These are phyloP conservation scores for Pectinophora gossypiella DNA, from an alignment of 1,140 invertebrate genomes.

Conservation along the genomic window DNA sequence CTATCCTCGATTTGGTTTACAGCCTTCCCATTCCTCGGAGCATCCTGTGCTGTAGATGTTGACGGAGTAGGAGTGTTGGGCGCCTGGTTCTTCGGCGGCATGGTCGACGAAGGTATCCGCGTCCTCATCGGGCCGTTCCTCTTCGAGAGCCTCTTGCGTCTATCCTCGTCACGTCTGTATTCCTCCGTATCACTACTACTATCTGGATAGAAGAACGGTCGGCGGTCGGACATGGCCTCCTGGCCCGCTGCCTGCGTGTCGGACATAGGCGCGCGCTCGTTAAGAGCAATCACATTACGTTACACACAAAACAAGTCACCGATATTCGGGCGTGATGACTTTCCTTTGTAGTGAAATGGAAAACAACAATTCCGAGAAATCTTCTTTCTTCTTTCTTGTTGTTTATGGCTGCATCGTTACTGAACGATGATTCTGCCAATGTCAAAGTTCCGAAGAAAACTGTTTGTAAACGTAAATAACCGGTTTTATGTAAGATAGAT, in stretches of 20 bases:
- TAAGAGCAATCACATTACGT: conserved; percentile 58
- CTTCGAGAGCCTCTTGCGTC: conserved; percentile 59
- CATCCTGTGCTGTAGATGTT: conserved; percentile 51
- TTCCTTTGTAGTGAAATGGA: neutral
- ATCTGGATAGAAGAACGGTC: conserved; percentile 58
- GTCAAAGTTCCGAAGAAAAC: too few species aligned
- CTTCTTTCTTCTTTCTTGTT: too few species aligned
- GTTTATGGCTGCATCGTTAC: too few species aligned
- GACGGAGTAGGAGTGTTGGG: conserved; percentile 45
- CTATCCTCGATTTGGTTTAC: conserved; percentile 77
- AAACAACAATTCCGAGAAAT: neutral
- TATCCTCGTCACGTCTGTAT: conserved; percentile 55
- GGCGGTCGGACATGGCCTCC: conserved; percentile 60
- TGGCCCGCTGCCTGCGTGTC: conserved; percentile 53
- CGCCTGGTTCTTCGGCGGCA: conserved; percentile 47
- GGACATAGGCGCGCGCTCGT: conserved; percentile 57
- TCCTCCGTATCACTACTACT: conserved; percentile 67
- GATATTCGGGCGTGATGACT: too few species aligned
- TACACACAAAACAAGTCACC: conserved; percentile 25
- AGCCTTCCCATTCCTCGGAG: conserved; percentile 42
- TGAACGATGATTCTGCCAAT: too few species aligned
- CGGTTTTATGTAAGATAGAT: too few species aligned
- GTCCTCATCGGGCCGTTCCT: conserved; percentile 42
- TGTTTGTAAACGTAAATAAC: too few species aligned
- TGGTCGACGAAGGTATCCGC: conserved; percentile 29